A percentile compares a stretch with the other conserved stretches of the same genome.
Conservation (phyloP, 2,888 invertebrate genomes). For the Pegoplata infirma region DNA sequence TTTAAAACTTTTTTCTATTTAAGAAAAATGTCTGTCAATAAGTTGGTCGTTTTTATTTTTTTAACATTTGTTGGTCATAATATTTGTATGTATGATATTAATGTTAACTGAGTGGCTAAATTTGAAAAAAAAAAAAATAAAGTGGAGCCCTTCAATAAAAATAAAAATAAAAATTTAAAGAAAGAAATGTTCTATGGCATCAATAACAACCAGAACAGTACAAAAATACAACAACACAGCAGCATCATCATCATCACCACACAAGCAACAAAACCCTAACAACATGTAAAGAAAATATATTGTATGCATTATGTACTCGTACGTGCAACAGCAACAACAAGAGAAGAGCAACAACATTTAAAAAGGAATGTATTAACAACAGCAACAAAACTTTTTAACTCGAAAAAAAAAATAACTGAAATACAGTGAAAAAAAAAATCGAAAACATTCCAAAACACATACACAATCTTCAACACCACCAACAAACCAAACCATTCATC, state of each 20-base stretch:
- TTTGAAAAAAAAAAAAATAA: slow-evolving; percentile 29
- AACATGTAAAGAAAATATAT: slow-evolving; percentile 29
- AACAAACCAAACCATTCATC: slow-evolving; percentile 15
- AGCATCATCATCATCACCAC: no score
- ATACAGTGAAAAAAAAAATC: slow-evolving; percentile 26
- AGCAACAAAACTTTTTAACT: slow-evolving; percentile 35
- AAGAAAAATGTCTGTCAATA: background rate
- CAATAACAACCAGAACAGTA: slow-evolving; percentile 42
- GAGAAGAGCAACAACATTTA: slow-evolving; percentile 8
- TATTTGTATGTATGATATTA: slow-evolving; percentile 25
- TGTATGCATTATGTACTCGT: slow-evolving; percentile 18
- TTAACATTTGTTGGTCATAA: slow-evolving; percentile 16
- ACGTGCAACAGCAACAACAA: background rate
- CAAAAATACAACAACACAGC: slow-evolving; percentile 24
- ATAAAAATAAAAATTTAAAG: background rate
- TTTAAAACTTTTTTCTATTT: background rate
- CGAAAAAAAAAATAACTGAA: slow-evolving; percentile 14
- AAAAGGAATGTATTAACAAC: slow-evolving; percentile 14
- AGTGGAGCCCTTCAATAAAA: slow-evolving; percentile 18
- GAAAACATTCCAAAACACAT: slow-evolving; percentile 17
- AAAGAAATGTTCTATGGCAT: slow-evolving; percentile 38
- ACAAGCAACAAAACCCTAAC: background rate
- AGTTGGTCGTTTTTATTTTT: background rate
- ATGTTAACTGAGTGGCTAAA: slow-evolving; percentile 24
- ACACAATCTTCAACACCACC: slow-evolving; percentile 13